Conservation (phyloP, 1,140 invertebrate genomes). For the Sarcophaga bullata region DNA sequence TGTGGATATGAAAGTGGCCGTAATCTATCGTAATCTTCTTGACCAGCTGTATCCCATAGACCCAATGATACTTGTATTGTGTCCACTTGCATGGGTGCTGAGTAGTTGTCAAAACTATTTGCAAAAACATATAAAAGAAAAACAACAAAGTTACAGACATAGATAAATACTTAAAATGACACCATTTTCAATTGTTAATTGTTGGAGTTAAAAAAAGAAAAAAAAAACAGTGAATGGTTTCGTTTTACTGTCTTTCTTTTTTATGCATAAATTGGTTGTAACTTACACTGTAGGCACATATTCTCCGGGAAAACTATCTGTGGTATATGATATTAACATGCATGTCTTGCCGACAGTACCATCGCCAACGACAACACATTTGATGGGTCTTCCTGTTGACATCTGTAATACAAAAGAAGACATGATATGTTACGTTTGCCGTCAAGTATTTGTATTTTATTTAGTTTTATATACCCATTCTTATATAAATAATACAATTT, state of each 20-base stretch:
- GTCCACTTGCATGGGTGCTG: conserved; percentile 97
- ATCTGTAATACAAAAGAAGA: conserved; percentile 66
- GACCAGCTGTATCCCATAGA: conserved; percentile 95
- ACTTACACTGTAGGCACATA: conserved; percentile 96
- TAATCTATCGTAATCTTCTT: conserved; percentile 97
- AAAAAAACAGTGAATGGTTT: not conserved
- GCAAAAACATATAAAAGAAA: conserved; percentile 39
- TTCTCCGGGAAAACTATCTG: conserved; percentile 98
- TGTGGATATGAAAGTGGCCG: conserved; percentile 94
- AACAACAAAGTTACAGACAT: conserved; percentile 21
- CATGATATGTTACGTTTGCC: conserved; percentile 36
- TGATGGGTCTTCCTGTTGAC: conserved; percentile 91
- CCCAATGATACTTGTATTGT: conserved; percentile 95
- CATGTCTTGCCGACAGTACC: conserved; percentile 98
- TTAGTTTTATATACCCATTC: not conserved
- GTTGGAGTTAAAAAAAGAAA: not conserved
- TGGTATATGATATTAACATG: conserved; percentile 99
- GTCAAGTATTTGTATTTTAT: conserved; percentile 4
- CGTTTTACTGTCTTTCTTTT: conserved; percentile 36
- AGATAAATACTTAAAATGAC: not conserved
- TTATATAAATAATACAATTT: not conserved
- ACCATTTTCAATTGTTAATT: not conserved
- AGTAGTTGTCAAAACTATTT: conserved; percentile 95
- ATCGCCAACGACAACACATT: conserved; percentile 80
- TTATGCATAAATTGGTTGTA: conserved; percentile 40